A percentile compares a stretch with the other conserved stretches of the same genome.
Evolutionary conservation across 2,113 vertebrate genomes (phyloP).

Genomic region (Peucedramus taeniatus): DNA sequence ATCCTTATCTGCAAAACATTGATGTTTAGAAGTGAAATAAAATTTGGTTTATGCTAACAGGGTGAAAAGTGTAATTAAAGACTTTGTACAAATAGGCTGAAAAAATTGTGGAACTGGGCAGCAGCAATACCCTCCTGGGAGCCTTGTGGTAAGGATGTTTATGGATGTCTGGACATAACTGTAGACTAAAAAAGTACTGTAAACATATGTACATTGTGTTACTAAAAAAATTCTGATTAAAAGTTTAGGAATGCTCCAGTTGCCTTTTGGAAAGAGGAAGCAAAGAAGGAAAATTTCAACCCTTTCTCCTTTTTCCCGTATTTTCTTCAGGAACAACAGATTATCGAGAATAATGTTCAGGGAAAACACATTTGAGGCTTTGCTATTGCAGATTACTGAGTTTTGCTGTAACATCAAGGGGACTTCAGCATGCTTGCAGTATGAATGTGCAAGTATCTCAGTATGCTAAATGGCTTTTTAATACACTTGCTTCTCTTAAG

Average conservation of each 20-base stretch:
- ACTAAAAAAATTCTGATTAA: not conserved
- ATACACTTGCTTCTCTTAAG: not conserved
- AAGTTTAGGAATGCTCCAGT: not conserved
- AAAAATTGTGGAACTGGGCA: not conserved
- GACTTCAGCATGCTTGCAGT: not conserved
- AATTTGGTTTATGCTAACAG: not conserved
- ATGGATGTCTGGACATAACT: not conserved
- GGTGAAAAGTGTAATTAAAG: not conserved
- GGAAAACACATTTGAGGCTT: not conserved
- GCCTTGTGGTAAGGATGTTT: not conserved
- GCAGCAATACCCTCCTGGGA: not conserved
- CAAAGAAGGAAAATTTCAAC: not conserved
- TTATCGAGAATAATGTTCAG: not conserved
- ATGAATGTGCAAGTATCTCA: not conserved
- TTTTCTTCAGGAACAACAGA: not conserved
- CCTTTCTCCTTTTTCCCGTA: not conserved
- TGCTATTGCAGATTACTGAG: not conserved
- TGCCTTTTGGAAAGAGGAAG: not conserved
- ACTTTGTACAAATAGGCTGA: not conserved
- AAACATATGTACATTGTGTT: not conserved
- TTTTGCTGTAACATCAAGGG: not conserved
- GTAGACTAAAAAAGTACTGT: not conserved
- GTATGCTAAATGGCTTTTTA: not conserved
- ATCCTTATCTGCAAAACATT: not conserved
- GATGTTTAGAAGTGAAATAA: not conserved